Evolutionary conservation across 2,888 invertebrate genomes (phyloP).

Genomic region (Tryphoninae sp.): DNA sequence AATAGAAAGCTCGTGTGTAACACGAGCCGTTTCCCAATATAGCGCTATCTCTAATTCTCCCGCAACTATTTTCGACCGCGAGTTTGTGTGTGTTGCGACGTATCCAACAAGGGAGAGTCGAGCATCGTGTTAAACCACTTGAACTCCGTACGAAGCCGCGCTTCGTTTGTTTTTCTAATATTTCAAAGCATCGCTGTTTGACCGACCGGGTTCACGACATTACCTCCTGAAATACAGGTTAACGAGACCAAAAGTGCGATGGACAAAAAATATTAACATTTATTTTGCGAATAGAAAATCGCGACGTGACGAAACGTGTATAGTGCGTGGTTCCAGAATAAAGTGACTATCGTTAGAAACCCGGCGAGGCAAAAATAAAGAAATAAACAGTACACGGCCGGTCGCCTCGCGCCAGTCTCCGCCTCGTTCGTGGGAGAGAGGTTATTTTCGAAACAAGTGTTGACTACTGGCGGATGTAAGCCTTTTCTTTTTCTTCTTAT

Average conservation of each 20-base stretch:
- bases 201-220: not conserved
- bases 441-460: conserved; percentile 16
- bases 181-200: not conserved
- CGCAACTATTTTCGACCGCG: conserved; percentile 75
- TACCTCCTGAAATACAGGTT: too few species aligned
- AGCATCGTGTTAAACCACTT: not conserved
- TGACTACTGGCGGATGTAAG: conserved; percentile 3
- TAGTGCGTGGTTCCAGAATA: conserved; percentile 10
- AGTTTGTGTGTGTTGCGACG: conserved; percentile 28
- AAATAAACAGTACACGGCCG: not conserved
- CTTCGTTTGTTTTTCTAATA: conserved; percentile 13
- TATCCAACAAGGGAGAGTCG: conserved; percentile 22
- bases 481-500: conserved; percentile 1
- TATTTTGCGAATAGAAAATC: not conserved
- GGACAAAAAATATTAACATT: too few species aligned
- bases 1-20: conserved; percentile 74
- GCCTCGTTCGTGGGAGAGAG: conserved; percentile 8
- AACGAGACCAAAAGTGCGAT: too few species aligned
- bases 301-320: not conserved
- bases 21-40: conserved; percentile 79
- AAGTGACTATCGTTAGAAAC: not conserved
- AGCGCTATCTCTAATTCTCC: conserved; percentile 75
- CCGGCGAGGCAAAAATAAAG: not conserved
- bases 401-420: not conserved
- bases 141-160: not conserved